These are phyloP conservation scores for Azemiops feae DNA, from an alignment of 2,113 vertebrate species.

Conservation along the genomic window DNA sequence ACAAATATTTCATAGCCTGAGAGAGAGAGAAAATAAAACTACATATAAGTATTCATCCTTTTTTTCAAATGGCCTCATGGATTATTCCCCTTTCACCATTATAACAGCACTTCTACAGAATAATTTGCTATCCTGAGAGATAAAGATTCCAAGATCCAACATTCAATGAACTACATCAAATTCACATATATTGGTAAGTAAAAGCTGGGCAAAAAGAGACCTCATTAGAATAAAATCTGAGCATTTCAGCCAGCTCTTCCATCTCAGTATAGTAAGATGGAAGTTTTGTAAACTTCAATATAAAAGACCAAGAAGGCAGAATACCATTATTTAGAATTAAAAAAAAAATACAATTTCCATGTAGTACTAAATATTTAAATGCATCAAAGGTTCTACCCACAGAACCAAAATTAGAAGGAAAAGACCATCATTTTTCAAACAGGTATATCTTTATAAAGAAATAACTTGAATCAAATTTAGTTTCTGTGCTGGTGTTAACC, in stretches of 20 bases:
- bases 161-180: background rate
- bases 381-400: background rate
- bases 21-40: background rate
- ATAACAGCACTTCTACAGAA: background rate
- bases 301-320: background rate
- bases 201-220: background rate
- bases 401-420: background rate
- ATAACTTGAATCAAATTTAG: background rate
- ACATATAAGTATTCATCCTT: background rate
- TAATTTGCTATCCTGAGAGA: background rate
- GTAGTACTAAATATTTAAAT: background rate
- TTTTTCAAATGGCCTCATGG: background rate
- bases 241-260: background rate
- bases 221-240: background rate
- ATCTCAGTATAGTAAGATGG: background rate
- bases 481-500: background rate
- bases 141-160: background rate
- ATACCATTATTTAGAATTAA: background rate
- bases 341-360: background rate
- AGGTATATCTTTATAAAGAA: background rate
- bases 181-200: background rate
- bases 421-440: background rate
- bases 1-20: conserved; percentile 91
- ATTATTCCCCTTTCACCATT: background rate
- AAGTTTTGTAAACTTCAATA: background rate